These are phyloP conservation scores for Microctonus hyperodae DNA, from an alignment of 2,888 invertebrate species.

Conservation along the genomic window DNA sequence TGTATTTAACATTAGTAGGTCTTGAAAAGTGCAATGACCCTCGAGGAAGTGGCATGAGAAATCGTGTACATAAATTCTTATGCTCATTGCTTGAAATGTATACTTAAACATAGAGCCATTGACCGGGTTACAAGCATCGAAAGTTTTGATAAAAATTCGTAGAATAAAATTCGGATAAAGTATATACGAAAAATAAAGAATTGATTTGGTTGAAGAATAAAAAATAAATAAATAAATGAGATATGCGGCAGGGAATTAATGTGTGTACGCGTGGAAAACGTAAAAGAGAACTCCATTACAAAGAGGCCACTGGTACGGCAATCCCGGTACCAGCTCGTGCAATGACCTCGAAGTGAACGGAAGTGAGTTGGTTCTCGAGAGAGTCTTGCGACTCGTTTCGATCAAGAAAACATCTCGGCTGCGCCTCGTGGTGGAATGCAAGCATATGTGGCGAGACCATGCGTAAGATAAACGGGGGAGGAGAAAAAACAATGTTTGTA, in stretches of 20 bases:
- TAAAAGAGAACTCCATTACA: conserved; percentile 29
- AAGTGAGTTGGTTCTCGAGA: conserved; percentile 37
- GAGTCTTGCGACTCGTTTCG: conserved; percentile 19
- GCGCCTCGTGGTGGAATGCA: conserved; percentile 21
- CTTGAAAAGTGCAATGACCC: conserved; percentile 34
- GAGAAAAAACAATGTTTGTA: background rate
- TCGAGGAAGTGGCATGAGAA: conserved; percentile 19
- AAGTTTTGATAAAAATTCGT: background rate
- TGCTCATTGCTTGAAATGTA: background rate
- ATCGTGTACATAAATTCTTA: background rate
- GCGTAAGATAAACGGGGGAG: background rate
- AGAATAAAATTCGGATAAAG: conserved; percentile 1
- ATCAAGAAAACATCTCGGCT: conserved; percentile 26
- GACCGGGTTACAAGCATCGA: background rate
- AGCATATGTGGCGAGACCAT: background rate
- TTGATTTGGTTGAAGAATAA: conserved; percentile 14
- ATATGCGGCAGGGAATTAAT: conserved; percentile 9
- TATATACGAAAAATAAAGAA: background rate
- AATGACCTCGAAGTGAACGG: conserved; percentile 44
- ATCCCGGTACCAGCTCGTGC: conserved; percentile 41
- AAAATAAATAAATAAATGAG: conserved; percentile 7
- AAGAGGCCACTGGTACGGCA: conserved; percentile 36
- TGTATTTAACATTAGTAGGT: background rate
- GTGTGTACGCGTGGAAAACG: conserved; percentile 21
- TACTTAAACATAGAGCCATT: background rate